Evolutionary conservation across 2,888 invertebrate genomes (phyloP).

Genomic region (Nesidiocoris tenuis): DNA sequence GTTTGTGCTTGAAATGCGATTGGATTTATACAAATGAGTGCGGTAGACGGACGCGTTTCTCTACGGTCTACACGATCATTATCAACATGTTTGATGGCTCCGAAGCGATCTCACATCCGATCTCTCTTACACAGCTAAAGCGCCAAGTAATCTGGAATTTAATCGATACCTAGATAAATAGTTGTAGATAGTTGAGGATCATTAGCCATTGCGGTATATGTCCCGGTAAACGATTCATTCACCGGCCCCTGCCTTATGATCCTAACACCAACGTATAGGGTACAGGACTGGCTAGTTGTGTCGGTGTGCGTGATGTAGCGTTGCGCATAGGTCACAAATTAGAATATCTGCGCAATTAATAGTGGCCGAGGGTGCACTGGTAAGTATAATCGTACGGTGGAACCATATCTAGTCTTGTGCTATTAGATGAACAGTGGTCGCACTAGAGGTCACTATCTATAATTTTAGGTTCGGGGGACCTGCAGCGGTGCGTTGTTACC

Average conservation of each 20-base stretch:
- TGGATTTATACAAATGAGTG: no score
- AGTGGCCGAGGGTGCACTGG: neutral
- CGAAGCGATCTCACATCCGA: no score
- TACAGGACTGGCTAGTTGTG: neutral
- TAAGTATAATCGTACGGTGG: neutral
- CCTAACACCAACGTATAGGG: neutral
- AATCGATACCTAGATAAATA: conserved; percentile 25
- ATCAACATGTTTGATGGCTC: no score
- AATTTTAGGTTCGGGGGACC: conserved; percentile 1
- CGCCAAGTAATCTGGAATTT: neutral
- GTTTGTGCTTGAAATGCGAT: no score
- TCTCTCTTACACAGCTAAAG: no score
- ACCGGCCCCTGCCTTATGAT: conserved; percentile 8
- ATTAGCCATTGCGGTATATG: neutral
- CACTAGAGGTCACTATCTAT: conserved; percentile 2
- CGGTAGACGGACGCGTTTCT: no score
- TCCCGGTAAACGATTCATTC: neutral
- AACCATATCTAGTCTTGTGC: neutral
- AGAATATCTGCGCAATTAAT: conserved; percentile 28
- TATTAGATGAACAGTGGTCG: neutral
- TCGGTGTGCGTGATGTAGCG: neutral
- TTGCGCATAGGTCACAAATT: conserved; percentile 12
- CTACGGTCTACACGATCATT: no score
- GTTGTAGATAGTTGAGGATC: conserved; percentile 3
- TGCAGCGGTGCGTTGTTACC: neutral